A percentile compares a stretch with the other conserved stretches of the same genome.
phyloP scores from a whole-genome alignment of 2,797 vertebrate species.

The Protosalanx chinensis region DNA sequence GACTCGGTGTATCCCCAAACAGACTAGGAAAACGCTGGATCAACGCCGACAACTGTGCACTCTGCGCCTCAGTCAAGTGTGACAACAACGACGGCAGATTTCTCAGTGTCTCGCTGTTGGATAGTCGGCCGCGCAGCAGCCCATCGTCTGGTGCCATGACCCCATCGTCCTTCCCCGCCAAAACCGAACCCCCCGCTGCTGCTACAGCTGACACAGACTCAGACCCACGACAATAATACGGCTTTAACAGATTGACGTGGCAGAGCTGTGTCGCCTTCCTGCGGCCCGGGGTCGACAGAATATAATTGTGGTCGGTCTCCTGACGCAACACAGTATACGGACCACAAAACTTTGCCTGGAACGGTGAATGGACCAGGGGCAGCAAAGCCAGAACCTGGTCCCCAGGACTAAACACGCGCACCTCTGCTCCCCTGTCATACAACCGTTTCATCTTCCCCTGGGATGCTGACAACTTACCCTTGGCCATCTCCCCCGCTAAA shows the following conservation, averaged over 20 bases:
- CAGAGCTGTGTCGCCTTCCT: too few species aligned
- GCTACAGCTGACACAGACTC: background rate
- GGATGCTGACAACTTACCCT: background rate
- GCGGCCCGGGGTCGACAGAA: too few species aligned
- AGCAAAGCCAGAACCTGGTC: too few species aligned
- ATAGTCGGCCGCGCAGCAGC: background rate
- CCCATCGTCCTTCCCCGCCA: background rate
- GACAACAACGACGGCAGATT: background rate
- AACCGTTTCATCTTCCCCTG: background rate
- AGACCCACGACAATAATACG: too few species aligned
- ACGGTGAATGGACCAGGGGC: too few species aligned
- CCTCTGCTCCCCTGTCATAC: background rate
- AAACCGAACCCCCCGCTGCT: too few species aligned
- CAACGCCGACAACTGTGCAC: background rate
- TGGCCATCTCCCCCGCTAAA: background rate
- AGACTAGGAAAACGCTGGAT: constrained; percentile 2
- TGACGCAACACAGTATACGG: background rate
- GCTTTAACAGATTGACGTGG: too few species aligned
- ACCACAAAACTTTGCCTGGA: too few species aligned
- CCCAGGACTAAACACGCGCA: background rate
- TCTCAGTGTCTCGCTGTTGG: background rate
- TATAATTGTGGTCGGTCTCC: too few species aligned
- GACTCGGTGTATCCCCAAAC: constrained; percentile 8
- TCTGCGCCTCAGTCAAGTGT: background rate
- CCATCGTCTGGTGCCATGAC: background rate